Conservation (phyloP, 2,797 vertebrate species). For the Sebastiscus tertius region DNA sequence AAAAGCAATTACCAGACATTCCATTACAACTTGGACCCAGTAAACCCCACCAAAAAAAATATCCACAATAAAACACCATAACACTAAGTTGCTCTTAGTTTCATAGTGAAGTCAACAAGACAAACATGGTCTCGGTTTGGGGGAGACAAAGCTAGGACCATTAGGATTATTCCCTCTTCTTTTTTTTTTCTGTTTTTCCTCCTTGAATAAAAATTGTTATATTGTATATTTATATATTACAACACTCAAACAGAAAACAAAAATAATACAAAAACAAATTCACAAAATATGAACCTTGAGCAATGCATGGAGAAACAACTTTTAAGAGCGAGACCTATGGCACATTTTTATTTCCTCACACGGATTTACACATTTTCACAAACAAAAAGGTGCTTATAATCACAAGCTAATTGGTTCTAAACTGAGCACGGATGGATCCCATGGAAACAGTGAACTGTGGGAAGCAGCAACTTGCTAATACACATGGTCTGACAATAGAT, state of each 20-base stretch:
- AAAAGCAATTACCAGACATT: slow-evolving; percentile 76
- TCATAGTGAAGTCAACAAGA: slow-evolving; percentile 39
- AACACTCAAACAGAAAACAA: slow-evolving; percentile 64
- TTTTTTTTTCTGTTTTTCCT: neutral
- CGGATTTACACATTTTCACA: slow-evolving; percentile 38
- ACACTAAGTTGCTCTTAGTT: slow-evolving; percentile 26
- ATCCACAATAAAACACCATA: slow-evolving; percentile 25
- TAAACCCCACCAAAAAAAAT: slow-evolving; percentile 51
- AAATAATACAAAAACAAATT: slow-evolving; percentile 33
- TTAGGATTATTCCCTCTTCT: slow-evolving; percentile 27
- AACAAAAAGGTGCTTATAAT: slow-evolving; percentile 55
- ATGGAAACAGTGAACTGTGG: slow-evolving; percentile 12
- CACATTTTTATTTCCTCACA: slow-evolving; percentile 53
- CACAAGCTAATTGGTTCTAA: slow-evolving; percentile 23
- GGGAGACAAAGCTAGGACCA: slow-evolving; percentile 30
- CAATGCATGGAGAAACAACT: slow-evolving; percentile 34
- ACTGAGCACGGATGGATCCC: neutral
- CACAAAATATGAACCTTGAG: slow-evolving; percentile 55
- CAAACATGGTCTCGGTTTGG: slow-evolving; percentile 25
- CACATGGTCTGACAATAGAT: slow-evolving; percentile 47
- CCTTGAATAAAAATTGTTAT: slow-evolving; percentile 62
- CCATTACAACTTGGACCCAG: slow-evolving; percentile 72
- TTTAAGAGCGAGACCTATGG: slow-evolving; percentile 52
- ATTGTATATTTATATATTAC: slow-evolving; percentile 68
- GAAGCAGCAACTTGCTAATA: neutral